phyloP scores from a whole-genome alignment of 2,888 invertebrate species.

The Cataglyphis albicans region DNA sequence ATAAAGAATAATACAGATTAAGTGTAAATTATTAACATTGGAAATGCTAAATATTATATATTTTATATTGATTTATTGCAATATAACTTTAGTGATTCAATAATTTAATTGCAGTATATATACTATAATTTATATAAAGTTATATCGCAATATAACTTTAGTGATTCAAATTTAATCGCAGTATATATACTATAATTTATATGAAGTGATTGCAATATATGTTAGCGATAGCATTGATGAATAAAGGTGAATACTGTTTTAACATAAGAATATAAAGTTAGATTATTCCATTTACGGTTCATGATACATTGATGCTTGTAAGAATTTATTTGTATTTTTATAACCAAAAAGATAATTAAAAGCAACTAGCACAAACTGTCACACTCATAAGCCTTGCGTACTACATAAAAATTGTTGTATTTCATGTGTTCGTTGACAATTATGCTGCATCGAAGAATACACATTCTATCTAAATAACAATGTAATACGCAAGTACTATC shows the following conservation, averaged over 20 bases:
- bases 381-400: not conserved
- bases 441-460: not conserved
- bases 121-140: not conserved
- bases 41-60: not conserved
- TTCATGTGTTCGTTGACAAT: not conserved
- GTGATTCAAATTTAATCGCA: not conserved
- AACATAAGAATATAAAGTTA: not conserved
- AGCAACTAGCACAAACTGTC: not conserved
- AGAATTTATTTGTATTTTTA: not conserved
- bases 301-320: not conserved
- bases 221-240: not conserved
- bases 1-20: constrained; percentile 62
- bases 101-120: not conserved
- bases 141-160: no score
- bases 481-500: not conserved
- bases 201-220: not conserved
- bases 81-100: not conserved
- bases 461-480: constrained; percentile 27
- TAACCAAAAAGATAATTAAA: constrained; percentile 18
- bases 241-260: not conserved
- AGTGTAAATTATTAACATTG: not conserved
- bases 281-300: not conserved
- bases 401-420: not conserved
- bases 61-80: not conserved
- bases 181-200: not conserved